Percentiles rank a stretch among this genome's conserved stretches.
These are phyloP conservation scores for Lateolabrax maculatus DNA, from an alignment of 2,797 vertebrate genomes.

Conservation along the genomic window DNA sequence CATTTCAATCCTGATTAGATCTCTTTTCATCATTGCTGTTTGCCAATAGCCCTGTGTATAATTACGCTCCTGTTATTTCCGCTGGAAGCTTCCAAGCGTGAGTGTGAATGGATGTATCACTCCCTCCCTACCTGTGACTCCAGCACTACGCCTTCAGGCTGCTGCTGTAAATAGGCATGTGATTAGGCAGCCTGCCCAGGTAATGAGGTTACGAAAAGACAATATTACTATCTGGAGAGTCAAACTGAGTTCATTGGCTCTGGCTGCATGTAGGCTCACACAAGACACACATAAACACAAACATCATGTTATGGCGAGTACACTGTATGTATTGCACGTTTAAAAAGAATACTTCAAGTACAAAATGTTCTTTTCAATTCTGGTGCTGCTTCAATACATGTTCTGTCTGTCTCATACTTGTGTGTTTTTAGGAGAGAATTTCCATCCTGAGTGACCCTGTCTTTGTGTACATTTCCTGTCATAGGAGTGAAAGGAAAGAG, in stretches of 20 bases:
- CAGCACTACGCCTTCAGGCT: conserved; percentile 7
- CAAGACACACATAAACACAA: neutral
- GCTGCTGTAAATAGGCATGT: conserved; percentile 38
- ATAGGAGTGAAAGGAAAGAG: conserved; percentile 4
- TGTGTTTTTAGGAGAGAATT: neutral
- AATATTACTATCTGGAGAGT: conserved; percentile 8
- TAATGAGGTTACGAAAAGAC: conserved; percentile 28
- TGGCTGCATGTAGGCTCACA: neutral
- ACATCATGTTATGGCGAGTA: neutral
- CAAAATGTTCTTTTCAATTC: neutral
- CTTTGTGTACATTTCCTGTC: conserved; percentile 27
- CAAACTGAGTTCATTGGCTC: conserved; percentile 41
- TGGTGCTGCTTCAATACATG: neutral
- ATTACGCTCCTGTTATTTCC: conserved; percentile 1
- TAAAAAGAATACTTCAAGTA: neutral
- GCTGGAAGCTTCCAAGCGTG: conserved; percentile 14
- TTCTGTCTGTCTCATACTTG: neutral
- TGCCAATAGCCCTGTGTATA: neutral
- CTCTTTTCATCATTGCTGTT: neutral
- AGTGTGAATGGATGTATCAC: conserved; percentile 31
- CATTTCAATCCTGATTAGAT: neutral
- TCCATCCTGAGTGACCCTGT: conserved; percentile 6
- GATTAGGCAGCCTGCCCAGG: conserved; percentile 37
- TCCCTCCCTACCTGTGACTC: neutral
- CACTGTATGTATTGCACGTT: neutral